phyloP scores from a whole-genome alignment of 64 coral and sea anemone genomes.

The Platygyra sinensis region DNA sequence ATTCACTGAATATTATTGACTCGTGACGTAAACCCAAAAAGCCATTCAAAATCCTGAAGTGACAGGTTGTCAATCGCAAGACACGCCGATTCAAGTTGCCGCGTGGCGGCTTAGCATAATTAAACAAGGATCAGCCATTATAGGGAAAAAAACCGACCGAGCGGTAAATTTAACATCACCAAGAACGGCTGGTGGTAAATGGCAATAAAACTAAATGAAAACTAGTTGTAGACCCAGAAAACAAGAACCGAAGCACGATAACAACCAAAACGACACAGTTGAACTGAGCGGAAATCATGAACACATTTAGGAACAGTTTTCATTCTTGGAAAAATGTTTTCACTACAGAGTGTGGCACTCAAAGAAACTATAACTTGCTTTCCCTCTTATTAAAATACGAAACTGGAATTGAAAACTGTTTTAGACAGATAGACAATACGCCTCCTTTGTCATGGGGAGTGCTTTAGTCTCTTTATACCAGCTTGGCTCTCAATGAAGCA shows the following conservation, averaged over 20 bases:
- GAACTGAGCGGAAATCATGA: background rate
- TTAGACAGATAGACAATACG: background rate
- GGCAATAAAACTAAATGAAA: background rate
- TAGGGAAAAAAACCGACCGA: background rate
- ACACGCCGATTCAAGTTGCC: conserved; percentile 3
- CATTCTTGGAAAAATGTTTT: too few species aligned
- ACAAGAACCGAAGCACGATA: background rate
- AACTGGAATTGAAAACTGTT: too few species aligned
- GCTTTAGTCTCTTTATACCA: background rate
- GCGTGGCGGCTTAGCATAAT: conserved; percentile 30
- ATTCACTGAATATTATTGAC: conserved; percentile 38
- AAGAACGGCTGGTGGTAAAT: conserved; percentile 6
- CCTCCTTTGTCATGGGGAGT: background rate
- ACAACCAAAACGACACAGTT: background rate
- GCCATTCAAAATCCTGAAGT: conserved; percentile 7
- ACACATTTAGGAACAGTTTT: too few species aligned
- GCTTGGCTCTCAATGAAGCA: background rate
- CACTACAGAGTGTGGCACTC: too few species aligned
- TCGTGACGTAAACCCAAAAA: conserved; percentile 20
- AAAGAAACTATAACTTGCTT: too few species aligned
- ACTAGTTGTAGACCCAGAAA: background rate
- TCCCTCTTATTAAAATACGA: too few species aligned
- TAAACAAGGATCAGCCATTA: background rate
- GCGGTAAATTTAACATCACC: background rate
- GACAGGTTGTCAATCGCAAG: conserved; percentile 36